phyloP scores from a whole-genome alignment of 2,113 vertebrate genomes.

The Rhinopomastus cyanomelas region DNA sequence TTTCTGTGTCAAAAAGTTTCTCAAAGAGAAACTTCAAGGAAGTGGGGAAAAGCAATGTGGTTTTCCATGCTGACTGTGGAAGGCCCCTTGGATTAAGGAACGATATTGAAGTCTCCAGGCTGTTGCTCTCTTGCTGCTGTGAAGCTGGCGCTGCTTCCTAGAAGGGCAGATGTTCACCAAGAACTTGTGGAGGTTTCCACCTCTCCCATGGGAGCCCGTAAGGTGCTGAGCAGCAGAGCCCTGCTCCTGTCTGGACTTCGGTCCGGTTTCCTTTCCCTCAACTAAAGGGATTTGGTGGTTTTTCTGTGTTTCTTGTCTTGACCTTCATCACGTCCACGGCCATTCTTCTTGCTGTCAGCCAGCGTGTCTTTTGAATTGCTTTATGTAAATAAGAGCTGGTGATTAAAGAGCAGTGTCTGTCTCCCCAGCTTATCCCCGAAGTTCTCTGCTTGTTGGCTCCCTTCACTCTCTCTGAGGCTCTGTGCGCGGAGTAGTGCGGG shows the following conservation, averaged over 20 bases:
- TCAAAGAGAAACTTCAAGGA: not conserved
- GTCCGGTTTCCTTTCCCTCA: not conserved
- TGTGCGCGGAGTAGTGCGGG: too few relatives aligned
- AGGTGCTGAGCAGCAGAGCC: not conserved
- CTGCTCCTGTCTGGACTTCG: fast-evolving
- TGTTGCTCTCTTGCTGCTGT: not conserved
- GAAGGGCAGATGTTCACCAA: not conserved
- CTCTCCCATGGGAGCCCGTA: fast-evolving
- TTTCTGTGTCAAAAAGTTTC: not conserved
- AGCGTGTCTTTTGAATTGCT: too few relatives aligned
- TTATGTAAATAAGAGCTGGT: too few relatives aligned
- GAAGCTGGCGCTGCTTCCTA: not conserved
- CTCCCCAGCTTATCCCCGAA: not conserved
- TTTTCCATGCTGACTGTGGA: not conserved
- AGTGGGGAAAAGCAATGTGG: not conserved
- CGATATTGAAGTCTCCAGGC: not conserved
- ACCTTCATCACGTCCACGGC: not conserved
- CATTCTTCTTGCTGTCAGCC: not conserved
- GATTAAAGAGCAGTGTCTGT: too few relatives aligned
- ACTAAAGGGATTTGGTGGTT: too few relatives aligned
- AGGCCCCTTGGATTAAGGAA: not conserved
- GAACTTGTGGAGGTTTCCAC: not conserved
- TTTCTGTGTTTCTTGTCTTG: not conserved
- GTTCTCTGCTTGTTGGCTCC: not conserved
- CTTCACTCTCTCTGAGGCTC: not conserved